A percentile compares a stretch with the other conserved stretches of the same genome.
phyloP scores from a whole-genome alignment of 1,140 invertebrate species.

The Drosophila arawakana region DNA sequence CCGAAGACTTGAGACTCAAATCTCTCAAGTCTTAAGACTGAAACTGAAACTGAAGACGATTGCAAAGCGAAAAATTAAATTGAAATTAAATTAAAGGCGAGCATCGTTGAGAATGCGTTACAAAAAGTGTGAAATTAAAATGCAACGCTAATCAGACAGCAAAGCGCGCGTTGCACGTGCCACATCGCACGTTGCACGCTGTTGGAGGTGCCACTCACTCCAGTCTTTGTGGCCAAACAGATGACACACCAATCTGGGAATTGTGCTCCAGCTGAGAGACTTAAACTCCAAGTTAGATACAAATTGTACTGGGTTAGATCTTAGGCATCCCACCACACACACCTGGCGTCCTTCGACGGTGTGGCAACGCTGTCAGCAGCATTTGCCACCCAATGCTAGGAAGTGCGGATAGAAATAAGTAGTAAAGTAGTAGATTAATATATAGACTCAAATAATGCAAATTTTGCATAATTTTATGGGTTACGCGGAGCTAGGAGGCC shows the following conservation, averaged over 20 bases:
- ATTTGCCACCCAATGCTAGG: slow-evolving; percentile 8
- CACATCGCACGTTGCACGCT: neutral
- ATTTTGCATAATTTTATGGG: no score
- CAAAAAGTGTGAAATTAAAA: slow-evolving; percentile 77
- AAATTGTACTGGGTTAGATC: neutral
- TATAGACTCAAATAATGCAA: no score
- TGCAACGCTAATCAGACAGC: slow-evolving; percentile 73
- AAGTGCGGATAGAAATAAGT: no score
- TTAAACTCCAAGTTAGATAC: no score
- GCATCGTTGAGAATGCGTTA: slow-evolving; percentile 70
- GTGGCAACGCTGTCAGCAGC: slow-evolving; percentile 4
- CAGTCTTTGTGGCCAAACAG: neutral
- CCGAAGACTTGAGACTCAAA: slow-evolving; percentile 6
- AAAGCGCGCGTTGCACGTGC: slow-evolving; percentile 59
- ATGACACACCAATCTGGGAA: neutral
- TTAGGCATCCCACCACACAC: no score
- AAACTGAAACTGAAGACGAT: slow-evolving; percentile 17
- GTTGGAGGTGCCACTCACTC: slow-evolving; percentile 2
- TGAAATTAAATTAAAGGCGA: slow-evolving; percentile 78
- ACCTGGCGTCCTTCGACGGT: no score
- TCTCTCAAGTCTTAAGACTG: neutral
- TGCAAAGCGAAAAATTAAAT: slow-evolving; percentile 64
- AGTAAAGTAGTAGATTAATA: no score
- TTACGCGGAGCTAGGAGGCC: no score
- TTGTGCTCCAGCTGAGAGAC: slow-evolving; percentile 7